phyloP scores from a whole-genome alignment of 2,888 invertebrate genomes.

The Acanthacorydalis orientalis region DNA sequence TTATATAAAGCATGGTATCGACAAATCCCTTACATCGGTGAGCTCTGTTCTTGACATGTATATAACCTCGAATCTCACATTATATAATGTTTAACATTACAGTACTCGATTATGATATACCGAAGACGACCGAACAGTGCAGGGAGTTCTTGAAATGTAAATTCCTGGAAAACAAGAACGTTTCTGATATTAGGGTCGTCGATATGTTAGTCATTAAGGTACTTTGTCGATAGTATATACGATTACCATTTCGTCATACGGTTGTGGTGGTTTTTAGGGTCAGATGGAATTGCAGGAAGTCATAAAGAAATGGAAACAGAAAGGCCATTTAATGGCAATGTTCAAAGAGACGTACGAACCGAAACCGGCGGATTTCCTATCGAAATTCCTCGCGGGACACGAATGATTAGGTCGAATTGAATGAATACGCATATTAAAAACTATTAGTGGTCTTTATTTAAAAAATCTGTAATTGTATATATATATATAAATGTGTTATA shows the following conservation, averaged over 20 bases:
- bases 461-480: too few relatives aligned
- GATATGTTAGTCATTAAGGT: conserved; percentile 89
- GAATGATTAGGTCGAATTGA: conserved; percentile 23
- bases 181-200: conserved; percentile 74
- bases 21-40: conserved; percentile 77
- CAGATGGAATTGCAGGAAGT: conserved; percentile 90
- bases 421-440: too few relatives aligned
- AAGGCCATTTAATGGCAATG: conserved; percentile 70
- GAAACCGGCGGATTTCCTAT: conserved; percentile 80
- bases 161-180: conserved; percentile 58
- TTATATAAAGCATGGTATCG: conserved; percentile 91
- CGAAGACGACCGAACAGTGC: conserved; percentile 51
- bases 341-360: conserved; percentile 73
- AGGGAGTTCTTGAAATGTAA: conserved; percentile 57
- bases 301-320: conserved; percentile 77
- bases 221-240: conserved; percentile 11
- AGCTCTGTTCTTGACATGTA: conserved; percentile 20
- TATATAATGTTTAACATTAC: conserved; percentile 20
- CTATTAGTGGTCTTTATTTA: too few relatives aligned
- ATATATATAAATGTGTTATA: too few relatives aligned
- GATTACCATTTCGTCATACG: too few relatives aligned
- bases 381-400: conserved; percentile 67
- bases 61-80: conserved; percentile 15
- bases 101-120: conserved; percentile 76
- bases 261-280: conserved; percentile 48